A percentile compares a stretch with the other conserved stretches of the same genome.
Evolutionary conservation across 2,888 invertebrate genomes (phyloP).

Genomic region (Xestia xanthographa): DNA sequence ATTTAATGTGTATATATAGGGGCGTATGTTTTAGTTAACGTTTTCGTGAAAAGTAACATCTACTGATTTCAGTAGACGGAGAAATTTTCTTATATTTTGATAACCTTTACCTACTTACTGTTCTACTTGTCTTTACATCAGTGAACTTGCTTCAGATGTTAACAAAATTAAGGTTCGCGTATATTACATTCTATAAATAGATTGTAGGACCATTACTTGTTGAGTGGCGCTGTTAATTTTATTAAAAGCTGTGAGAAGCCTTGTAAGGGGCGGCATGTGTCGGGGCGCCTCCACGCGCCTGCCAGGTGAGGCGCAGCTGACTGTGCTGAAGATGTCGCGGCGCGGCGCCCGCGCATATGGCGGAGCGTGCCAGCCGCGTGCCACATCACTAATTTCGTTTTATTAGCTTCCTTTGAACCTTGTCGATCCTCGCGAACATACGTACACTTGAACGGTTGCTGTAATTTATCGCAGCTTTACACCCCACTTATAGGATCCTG

Average conservation of each 20-base stretch:
- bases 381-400: constrained; percentile 72
- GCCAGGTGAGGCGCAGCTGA: constrained; percentile 85
- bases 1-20: background rate
- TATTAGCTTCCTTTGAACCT: constrained; percentile 69
- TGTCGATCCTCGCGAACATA: constrained; percentile 37
- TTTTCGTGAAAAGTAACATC: background rate
- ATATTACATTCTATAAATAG: constrained; percentile 54
- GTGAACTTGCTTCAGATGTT: constrained; percentile 28
- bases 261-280: constrained; percentile 71
- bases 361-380: constrained; percentile 85
- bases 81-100: no score
- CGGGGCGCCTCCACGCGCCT: constrained; percentile 42
- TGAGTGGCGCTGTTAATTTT: constrained; percentile 73
- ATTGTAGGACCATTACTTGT: constrained; percentile 58
- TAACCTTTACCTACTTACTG: no score
- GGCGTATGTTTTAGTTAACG: background rate
- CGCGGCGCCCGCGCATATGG: constrained; percentile 71
- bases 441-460: constrained; percentile 42
- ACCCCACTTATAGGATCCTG: constrained; percentile 51
- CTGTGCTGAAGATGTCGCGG: constrained; percentile 54
- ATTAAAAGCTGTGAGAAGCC: constrained; percentile 80
- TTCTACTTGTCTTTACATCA: constrained; percentile 11
- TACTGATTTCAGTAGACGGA: no score
- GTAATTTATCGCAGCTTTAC: constrained; percentile 51
- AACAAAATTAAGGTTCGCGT: constrained; percentile 27